Conservation (phyloP, 2,797 vertebrate genomes). For the Channallabes apus region DNA sequence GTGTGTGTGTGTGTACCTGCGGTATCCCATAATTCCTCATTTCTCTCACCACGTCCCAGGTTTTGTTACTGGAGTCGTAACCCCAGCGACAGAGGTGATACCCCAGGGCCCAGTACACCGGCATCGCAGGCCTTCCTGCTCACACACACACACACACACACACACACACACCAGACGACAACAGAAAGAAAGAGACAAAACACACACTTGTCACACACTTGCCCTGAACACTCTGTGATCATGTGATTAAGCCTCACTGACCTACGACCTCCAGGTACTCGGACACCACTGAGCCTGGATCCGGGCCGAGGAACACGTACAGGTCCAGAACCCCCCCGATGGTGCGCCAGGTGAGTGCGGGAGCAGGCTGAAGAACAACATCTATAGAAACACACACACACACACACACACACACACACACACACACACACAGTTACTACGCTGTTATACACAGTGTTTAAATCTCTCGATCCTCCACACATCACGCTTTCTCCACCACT, state of each 20-base stretch:
- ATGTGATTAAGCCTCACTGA: constrained; percentile 47
- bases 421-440: background rate
- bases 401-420: too few species aligned
- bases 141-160: background rate
- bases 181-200: background rate
- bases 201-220: too few species aligned
- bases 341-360: constrained; percentile 86
- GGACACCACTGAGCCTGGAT: constrained; percentile 77
- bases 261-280: constrained; percentile 89
- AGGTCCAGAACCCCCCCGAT: constrained; percentile 88
- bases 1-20: constrained; percentile 71
- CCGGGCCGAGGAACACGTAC: constrained; percentile 85
- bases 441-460: too few species aligned
- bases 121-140: constrained; percentile 82
- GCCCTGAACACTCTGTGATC: background rate
- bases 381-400: constrained; percentile 59
- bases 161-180: background rate
- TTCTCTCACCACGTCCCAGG: constrained; percentile 79
- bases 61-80: constrained; percentile 76
- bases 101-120: constrained; percentile 84
- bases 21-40: constrained; percentile 84
- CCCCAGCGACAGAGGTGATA: constrained; percentile 93
- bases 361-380: constrained; percentile 81
- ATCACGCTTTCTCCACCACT: too few species aligned
- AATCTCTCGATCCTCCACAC: too few species aligned